Conservation (phyloP, 2,113 vertebrate genomes). For the Microtus richardsoni region DNA sequence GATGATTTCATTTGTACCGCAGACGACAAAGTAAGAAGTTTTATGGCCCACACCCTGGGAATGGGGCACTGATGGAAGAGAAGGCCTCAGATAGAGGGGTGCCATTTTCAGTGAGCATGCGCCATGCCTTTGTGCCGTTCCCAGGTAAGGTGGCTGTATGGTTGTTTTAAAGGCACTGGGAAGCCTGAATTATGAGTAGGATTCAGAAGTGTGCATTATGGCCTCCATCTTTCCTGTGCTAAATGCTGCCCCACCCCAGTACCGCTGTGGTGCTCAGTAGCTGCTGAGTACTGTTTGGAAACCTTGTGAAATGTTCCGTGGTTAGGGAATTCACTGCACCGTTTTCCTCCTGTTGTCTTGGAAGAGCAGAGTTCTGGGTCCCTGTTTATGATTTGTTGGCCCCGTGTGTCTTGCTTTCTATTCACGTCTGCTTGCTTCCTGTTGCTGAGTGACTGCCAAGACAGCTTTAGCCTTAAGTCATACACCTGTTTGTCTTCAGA, state of each 20-base stretch:
- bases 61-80: constrained; percentile 68
- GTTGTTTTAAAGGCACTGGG: constrained; percentile 40
- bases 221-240: neutral
- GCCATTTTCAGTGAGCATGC: constrained; percentile 95
- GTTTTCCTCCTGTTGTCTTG: neutral
- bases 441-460: neutral
- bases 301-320: neutral
- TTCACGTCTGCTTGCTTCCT: neutral
- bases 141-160: constrained; percentile 87
- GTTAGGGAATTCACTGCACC: neutral
- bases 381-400: neutral
- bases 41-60: neutral
- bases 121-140: constrained; percentile 97
- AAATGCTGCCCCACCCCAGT: neutral
- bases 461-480: neutral
- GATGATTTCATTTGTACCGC: constrained; percentile 66
- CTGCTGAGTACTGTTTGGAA: neutral
- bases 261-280: neutral
- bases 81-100: constrained; percentile 83
- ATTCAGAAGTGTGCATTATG: neutral
- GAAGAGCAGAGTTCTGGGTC: neutral
- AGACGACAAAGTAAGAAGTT: constrained; percentile 78
- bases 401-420: neutral
- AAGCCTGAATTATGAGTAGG: neutral
- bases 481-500: neutral